Evolutionary conservation across 2,113 vertebrate genomes (phyloP), one percentile per base, ranked within the genome.

Genomic region (Xiphophorus couchianus): DNA sequence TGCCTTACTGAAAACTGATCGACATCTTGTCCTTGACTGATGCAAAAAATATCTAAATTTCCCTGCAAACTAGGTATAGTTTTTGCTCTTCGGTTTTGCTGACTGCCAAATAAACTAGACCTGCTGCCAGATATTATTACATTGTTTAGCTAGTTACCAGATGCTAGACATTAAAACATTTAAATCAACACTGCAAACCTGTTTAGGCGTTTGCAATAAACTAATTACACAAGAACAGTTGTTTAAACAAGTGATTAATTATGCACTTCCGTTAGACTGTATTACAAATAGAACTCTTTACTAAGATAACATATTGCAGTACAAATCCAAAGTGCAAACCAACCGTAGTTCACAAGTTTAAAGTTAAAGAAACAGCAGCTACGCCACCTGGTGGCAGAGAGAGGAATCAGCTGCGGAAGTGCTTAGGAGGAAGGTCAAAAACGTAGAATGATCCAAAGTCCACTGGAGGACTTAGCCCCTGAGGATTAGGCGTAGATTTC

Each of bases 21-120:
- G 86, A 88, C 91, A 90, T 71, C 88, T 91, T 90, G 86, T 87
- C 85, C 42, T 80, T 42, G 75, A 82, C 58, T 83, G 62, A 78
- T 64, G 86, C 44, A 25, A 65, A n/a, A 14, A n/a, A 14, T 8
- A 6, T 15, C 22, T 22, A 51, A 5, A 22, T 22, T 54, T 25
- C 8, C 6, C 22, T 9, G 48, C 22, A 54, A 54, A 54, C 22
- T 25, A 54, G 48, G 22, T 19, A 25, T 19, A 15, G 42, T 44
- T 54, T 54, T 54, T 54, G 48, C 22, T 54, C 48, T 22, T 25
- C 14, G 19, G 48, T 54, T 54, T 22, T 22, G 22, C 22, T 54
- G 15, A 7, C 48, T 54, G 22, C 48, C 48, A 54, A 25, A 54
- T 25, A 54, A 22, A 54, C 8, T 22, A 8, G 22, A 14, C 22